phyloP scores from a whole-genome alignment of 2,888 invertebrate genomes.

The Cataglyphis livida region DNA sequence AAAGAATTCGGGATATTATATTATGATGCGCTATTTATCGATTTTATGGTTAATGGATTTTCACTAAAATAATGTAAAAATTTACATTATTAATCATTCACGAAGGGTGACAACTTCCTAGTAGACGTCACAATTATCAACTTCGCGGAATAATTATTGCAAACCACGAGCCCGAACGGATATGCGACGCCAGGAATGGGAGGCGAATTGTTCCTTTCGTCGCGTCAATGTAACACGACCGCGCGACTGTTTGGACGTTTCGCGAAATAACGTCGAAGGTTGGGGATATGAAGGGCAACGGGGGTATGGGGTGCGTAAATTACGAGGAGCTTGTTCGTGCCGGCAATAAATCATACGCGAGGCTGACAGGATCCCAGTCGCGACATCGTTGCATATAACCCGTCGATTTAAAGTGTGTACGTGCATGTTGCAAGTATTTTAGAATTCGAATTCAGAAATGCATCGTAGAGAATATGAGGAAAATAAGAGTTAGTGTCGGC shows the following conservation, averaged over 20 bases:
- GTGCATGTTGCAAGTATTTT: slow-evolving; percentile 43
- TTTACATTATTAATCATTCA: slow-evolving; percentile 35
- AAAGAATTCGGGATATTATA: neutral
- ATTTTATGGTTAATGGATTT: slow-evolving; percentile 22
- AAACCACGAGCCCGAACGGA: slow-evolving; percentile 37
- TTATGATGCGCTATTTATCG: neutral
- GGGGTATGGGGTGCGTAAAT: slow-evolving; percentile 69
- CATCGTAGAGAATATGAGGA: slow-evolving; percentile 41
- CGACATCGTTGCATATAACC: slow-evolving; percentile 61
- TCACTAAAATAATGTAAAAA: slow-evolving; percentile 18
- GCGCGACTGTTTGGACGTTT: slow-evolving; percentile 62
- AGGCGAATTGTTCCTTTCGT: slow-evolving; percentile 69
- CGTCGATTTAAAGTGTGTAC: slow-evolving; percentile 66
- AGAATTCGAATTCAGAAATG: slow-evolving; percentile 43
- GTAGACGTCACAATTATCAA: slow-evolving; percentile 45
- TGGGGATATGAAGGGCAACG: slow-evolving; percentile 50
- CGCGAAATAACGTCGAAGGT: slow-evolving; percentile 65
- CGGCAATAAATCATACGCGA: slow-evolving; percentile 70
- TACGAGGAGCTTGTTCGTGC: slow-evolving; percentile 63
- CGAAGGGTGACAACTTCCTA: slow-evolving; percentile 14
- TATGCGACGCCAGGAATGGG: slow-evolving; percentile 55
- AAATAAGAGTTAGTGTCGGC: slow-evolving; percentile 7
- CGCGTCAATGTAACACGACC: slow-evolving; percentile 60
- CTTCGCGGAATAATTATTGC: slow-evolving; percentile 45
- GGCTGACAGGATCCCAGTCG: slow-evolving; percentile 63